Conservation (phyloP, 2,797 vertebrate species). For the Halcyon badia region DNA sequence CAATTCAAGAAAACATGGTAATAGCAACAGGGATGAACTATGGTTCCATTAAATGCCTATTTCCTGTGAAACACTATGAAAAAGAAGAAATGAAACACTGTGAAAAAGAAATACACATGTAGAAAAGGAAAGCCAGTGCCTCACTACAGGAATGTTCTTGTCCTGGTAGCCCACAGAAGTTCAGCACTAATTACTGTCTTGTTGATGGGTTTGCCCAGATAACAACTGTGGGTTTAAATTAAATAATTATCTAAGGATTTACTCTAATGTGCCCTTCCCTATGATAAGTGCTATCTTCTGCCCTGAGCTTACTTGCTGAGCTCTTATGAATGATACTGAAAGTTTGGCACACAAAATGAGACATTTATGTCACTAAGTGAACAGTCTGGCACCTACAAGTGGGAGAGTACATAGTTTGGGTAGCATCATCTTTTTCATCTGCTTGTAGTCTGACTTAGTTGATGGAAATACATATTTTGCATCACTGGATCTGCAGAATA, state of each 20-base stretch:
- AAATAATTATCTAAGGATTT: neutral
- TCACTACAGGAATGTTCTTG: neutral
- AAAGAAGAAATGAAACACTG: neutral
- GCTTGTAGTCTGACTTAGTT: slow-evolving; percentile 37
- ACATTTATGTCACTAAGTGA: neutral
- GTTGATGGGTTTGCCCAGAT: neutral
- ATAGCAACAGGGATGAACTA: neutral
- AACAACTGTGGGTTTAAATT: slow-evolving; percentile 1
- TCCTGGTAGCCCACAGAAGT: neutral
- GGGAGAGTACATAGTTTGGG: slow-evolving; percentile 37
- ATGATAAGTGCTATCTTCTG: neutral
- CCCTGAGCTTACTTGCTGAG: neutral
- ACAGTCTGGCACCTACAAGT: slow-evolving; percentile 36
- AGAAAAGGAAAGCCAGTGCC: neutral
- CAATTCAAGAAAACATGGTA: neutral
- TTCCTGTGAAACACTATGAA: neutral
- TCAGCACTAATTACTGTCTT: neutral
- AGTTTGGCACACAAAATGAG: neutral
- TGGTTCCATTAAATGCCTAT: neutral
- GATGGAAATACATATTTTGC: slow-evolving; percentile 44
- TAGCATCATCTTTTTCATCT: slow-evolving; percentile 30
- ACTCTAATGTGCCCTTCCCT: neutral
- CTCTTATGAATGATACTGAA: neutral
- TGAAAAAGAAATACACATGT: neutral
- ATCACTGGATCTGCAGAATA: slow-evolving; percentile 21